phyloP scores from a whole-genome alignment of 2,113 vertebrate species.

The Ammospiza nelsoni region DNA sequence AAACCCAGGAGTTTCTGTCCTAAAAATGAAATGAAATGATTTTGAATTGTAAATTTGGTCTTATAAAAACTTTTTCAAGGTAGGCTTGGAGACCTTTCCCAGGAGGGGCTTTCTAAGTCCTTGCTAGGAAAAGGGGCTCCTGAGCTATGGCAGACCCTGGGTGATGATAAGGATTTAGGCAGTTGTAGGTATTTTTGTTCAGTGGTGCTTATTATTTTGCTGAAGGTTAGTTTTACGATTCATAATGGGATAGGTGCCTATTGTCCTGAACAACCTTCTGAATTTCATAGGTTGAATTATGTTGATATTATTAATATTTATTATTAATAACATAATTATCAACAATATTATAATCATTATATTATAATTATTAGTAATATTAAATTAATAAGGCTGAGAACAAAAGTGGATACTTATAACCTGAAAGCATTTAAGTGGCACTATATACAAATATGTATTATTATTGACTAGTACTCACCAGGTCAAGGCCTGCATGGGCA shows the following conservation, averaged over 20 bases:
- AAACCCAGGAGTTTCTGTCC: neutral
- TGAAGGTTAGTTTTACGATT: neutral
- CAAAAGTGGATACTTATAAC: neutral
- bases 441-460: neutral
- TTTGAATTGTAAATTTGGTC: neutral
- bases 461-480: neutral
- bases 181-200: neutral
- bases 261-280: neutral
- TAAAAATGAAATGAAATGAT: neutral
- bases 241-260: neutral
- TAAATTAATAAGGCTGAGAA: neutral
- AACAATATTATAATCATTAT: too few species aligned
- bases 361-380: too few species aligned
- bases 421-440: neutral
- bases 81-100: neutral
- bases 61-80: neutral
- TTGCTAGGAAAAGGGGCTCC: neutral
- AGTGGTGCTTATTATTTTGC: neutral
- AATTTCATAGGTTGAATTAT: neutral
- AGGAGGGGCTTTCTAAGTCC: neutral
- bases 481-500: neutral
- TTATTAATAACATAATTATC: too few species aligned
- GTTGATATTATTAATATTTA: neutral
- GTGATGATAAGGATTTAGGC: neutral
- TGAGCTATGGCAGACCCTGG: neutral